Conservation (phyloP, 1,140 invertebrate species). For the Oryzaephilus surinamensis region DNA sequence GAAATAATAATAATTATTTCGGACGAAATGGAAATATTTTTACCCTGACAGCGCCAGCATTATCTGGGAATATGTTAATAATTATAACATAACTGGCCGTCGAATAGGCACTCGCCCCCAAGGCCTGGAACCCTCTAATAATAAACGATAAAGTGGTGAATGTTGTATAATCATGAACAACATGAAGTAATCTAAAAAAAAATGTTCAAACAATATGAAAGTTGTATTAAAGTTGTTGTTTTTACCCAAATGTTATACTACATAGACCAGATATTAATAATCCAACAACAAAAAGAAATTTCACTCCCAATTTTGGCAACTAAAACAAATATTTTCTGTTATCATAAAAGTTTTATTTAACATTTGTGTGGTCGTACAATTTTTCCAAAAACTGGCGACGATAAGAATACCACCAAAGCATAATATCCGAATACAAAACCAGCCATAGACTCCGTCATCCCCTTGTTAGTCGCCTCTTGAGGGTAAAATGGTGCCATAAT, state of each 20-base stretch:
- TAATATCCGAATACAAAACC: constrained; percentile 66
- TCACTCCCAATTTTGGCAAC: constrained; percentile 55
- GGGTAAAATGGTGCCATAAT: constrained; percentile 70
- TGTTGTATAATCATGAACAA: constrained; percentile 43
- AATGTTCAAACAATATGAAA: not conserved
- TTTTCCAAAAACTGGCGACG: constrained; percentile 60
- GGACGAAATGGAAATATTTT: constrained; percentile 19
- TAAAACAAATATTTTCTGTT: constrained; percentile 30
- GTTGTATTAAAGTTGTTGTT: constrained; percentile 11
- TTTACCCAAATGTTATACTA: constrained; percentile 56
- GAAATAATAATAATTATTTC: constrained; percentile 2
- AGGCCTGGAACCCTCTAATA: constrained; percentile 57
- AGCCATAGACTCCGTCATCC: constrained; percentile 50
- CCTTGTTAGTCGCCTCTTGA: constrained; percentile 50
- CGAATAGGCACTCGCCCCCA: constrained; percentile 61
- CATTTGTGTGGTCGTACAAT: constrained; percentile 43
- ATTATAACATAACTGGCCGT: constrained; percentile 66
- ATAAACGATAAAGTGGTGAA: constrained; percentile 62
- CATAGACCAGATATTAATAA: constrained; percentile 50
- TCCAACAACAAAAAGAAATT: constrained; percentile 51
- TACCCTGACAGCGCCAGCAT: constrained; percentile 60
- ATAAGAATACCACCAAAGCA: constrained; percentile 56
- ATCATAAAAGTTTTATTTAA: not conserved
- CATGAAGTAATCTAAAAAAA: constrained; percentile 29
- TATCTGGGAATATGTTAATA: constrained; percentile 64